Conservation (phyloP, 2,113 vertebrate species). For the Pachyramphus minor region DNA sequence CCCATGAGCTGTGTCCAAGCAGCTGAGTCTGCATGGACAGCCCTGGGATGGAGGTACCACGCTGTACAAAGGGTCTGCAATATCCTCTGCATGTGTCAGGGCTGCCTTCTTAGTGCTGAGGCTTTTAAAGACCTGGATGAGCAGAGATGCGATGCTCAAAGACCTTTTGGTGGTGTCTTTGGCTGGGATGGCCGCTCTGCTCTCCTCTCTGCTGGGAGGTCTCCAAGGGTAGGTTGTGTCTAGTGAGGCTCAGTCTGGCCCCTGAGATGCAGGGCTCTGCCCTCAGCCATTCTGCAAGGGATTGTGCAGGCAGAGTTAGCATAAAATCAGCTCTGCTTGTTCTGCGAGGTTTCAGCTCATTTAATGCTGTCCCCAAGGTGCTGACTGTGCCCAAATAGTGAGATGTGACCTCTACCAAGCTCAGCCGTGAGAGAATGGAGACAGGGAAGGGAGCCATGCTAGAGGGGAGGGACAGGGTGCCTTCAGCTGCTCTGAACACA, state of each 20-base stretch:
- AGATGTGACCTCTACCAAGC: neutral
- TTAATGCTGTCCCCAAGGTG: neutral
- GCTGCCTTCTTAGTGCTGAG: neutral
- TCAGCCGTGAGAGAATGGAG: neutral
- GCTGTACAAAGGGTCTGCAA: neutral
- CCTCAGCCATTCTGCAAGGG: neutral
- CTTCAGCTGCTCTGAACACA: neutral
- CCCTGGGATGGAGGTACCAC: neutral
- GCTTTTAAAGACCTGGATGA: neutral
- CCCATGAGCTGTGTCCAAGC: rapidly evolving
- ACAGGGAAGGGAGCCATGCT: neutral
- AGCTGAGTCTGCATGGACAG: too few species aligned
- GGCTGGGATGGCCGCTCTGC: neutral
- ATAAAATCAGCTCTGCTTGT: neutral
- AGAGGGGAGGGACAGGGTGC: neutral
- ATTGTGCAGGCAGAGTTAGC: neutral
- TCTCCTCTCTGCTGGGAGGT: neutral
- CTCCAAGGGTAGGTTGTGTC: neutral
- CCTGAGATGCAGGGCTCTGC: neutral
- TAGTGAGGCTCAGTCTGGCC: rapidly evolving
- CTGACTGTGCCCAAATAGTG: neutral
- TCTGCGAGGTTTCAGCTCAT: neutral
- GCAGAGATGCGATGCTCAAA: neutral
- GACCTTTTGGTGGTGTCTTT: neutral
- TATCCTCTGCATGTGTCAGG: neutral